Conservation (phyloP, 2,888 invertebrate genomes). For the Cryptocephalus primarius region DNA sequence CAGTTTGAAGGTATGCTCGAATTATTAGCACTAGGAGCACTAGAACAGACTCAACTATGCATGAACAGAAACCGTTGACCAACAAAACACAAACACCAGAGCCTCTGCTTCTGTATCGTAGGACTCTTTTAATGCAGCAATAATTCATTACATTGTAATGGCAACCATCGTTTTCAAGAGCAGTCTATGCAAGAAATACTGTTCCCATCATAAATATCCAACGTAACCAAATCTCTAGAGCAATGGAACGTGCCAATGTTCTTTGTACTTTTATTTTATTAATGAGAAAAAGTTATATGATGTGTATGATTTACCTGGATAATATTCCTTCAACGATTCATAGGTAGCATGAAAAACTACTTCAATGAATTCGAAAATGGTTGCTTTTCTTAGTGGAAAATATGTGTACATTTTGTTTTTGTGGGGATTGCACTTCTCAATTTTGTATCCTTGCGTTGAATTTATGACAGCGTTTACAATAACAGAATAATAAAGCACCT, state of each 20-base stretch:
- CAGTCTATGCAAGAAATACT: background rate
- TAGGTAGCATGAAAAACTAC: background rate
- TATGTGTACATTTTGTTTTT: background rate
- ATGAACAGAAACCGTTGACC: background rate
- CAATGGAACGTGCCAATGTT: too few species aligned
- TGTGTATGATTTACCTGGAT: too few species aligned
- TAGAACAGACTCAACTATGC: conserved; percentile 1
- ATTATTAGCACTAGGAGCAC: conserved; percentile 1
- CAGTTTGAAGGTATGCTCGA: too few species aligned
- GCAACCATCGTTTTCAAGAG: background rate
- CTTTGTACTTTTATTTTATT: too few species aligned
- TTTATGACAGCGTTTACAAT: too few species aligned
- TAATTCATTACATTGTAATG: background rate
- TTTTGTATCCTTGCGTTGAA: too few species aligned
- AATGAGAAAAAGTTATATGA: too few species aligned
- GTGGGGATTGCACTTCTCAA: too few species aligned
- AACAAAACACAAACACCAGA: background rate
- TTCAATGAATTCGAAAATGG: background rate
- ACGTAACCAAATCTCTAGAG: too few species aligned
- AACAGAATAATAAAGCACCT: too few species aligned
- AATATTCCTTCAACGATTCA: background rate
- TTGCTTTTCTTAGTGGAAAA: conserved; percentile 1
- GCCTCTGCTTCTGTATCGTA: background rate
- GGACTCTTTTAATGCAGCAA: background rate
- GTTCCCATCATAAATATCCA: too few species aligned